These are phyloP conservation scores for Callithrix jacchus DNA, from an alignment of 2,113 vertebrate genomes.

Conservation along the genomic window DNA sequence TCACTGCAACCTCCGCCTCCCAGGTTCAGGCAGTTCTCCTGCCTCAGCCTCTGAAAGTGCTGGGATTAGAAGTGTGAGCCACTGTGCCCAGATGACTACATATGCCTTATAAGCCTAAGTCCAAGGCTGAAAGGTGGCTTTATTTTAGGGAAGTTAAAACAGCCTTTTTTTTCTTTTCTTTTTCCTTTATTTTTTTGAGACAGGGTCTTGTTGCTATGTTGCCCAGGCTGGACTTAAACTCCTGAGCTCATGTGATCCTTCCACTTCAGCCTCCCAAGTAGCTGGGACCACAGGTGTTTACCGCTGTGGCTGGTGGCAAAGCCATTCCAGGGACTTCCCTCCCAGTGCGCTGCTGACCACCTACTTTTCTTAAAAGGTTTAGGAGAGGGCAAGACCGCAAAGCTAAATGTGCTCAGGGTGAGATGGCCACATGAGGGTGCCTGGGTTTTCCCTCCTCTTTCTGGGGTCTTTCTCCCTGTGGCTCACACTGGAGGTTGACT, in stretches of 20 bases:
- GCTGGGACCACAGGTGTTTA: not conserved
- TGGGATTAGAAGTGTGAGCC: no score
- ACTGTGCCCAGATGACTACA: no score
- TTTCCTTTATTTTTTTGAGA: not conserved
- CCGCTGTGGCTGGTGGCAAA: not conserved
- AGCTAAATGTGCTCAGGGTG: not conserved
- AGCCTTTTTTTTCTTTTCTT: no score
- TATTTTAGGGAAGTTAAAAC: not conserved
- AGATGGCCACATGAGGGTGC: not conserved
- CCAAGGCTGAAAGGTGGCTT: not conserved
- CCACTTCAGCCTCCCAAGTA: not conserved
- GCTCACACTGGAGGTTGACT: not conserved
- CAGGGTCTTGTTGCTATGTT: not conserved
- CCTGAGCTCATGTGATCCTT: not conserved
- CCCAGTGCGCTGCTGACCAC: rapidly evolving
- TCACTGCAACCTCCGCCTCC: no score
- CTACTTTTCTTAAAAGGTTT: not conserved
- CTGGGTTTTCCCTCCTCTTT: not conserved
- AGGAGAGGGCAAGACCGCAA: not conserved
- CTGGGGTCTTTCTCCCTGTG: not conserved
- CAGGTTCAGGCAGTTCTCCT: no score
- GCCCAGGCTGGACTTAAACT: not conserved
- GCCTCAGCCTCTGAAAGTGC: no score
- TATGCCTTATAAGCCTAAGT: not conserved
- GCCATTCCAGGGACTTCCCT: not conserved